phyloP scores from a whole-genome alignment of 2,113 vertebrate genomes.

The Nycticebus coucang region DNA sequence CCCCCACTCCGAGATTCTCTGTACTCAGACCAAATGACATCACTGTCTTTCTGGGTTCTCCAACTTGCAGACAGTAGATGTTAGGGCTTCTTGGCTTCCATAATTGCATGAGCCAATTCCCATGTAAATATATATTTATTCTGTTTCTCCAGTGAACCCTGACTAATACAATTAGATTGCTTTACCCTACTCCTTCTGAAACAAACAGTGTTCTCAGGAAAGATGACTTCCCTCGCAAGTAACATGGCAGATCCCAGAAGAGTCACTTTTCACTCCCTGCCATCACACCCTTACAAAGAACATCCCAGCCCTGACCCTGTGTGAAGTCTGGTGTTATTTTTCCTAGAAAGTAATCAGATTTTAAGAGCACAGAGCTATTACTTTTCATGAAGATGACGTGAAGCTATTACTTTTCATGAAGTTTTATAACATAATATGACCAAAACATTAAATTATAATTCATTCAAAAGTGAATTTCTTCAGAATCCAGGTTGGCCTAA shows the following conservation, averaged over 20 bases:
- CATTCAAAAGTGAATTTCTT: background rate
- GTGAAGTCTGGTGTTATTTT: background rate
- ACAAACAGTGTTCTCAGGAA: background rate
- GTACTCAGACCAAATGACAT: background rate
- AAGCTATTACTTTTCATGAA: background rate
- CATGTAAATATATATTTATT: background rate
- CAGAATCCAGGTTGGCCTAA: background rate
- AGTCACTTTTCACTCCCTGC: background rate
- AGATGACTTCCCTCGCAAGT: background rate
- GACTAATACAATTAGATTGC: background rate
- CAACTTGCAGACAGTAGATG: background rate
- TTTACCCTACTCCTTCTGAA: background rate
- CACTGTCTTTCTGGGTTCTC: background rate
- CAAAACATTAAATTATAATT: background rate
- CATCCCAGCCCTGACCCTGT: background rate
- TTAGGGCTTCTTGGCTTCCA: background rate
- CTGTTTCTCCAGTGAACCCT: background rate
- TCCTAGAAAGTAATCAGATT: background rate
- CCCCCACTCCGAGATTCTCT: no score
- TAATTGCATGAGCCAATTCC: background rate
- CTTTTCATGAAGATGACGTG: background rate
- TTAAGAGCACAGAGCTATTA: background rate
- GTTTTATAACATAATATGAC: background rate
- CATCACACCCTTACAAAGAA: background rate
- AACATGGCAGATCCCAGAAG: fast-evolving